Percentiles rank a stretch among this genome's conserved stretches.
Conservation (phyloP, 2,888 invertebrate species). For the Lasioglossum villosulum region DNA sequence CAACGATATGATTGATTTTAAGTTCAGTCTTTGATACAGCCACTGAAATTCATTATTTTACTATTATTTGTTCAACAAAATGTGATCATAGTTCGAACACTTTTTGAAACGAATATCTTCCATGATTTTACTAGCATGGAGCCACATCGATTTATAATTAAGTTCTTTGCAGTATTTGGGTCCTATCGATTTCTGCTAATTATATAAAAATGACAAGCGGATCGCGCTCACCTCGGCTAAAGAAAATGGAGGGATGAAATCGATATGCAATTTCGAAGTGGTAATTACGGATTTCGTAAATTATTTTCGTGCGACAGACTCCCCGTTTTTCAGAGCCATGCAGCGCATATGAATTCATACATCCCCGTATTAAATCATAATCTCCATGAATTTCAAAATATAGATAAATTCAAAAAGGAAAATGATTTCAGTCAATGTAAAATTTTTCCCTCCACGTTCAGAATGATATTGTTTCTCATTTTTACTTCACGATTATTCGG, state of each 20-base stretch:
- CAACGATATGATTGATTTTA: too few relatives aligned
- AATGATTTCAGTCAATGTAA: neutral
- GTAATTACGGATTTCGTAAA: constrained; percentile 2
- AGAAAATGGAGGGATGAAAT: neutral
- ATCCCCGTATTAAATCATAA: neutral
- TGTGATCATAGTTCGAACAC: neutral
- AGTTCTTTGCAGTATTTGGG: neutral
- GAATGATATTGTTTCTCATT: neutral
- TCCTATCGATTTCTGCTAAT: neutral
- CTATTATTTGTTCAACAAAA: neutral
- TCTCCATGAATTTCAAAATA: neutral
- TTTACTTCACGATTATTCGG: neutral
- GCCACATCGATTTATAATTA: neutral
- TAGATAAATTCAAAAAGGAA: neutral
- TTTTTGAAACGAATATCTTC: neutral
- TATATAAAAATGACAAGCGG: neutral
- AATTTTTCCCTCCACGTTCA: neutral
- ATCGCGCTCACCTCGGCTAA: neutral
- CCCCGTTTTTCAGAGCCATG: neutral
- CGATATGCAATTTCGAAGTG: neutral
- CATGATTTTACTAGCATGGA: neutral
- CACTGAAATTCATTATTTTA: too few relatives aligned
- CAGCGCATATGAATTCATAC: neutral
- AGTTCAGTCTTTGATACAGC: too few relatives aligned
- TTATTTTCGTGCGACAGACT: neutral